These are phyloP conservation scores for Laterallus jamaicensis DNA, from an alignment of 2,113 vertebrate genomes.

Conservation along the genomic window DNA sequence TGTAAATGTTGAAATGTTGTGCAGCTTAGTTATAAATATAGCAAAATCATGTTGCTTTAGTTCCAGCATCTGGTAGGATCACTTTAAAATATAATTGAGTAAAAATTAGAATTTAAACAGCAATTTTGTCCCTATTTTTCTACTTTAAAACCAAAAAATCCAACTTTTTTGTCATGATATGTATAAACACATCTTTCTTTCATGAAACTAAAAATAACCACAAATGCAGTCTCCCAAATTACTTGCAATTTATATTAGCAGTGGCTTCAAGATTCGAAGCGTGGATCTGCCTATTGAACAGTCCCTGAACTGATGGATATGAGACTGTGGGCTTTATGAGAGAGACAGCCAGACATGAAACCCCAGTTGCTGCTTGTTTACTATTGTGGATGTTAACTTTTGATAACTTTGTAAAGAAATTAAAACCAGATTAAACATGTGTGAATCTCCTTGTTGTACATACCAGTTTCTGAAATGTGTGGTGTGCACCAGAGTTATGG, in stretches of 20 bases:
- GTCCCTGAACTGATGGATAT: neutral
- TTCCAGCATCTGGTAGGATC: conserved; percentile 55
- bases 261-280: neutral
- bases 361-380: neutral
- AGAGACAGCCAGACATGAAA: neutral
- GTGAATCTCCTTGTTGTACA: neutral
- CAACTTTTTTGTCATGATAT: conserved; percentile 2
- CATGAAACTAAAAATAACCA: conserved; percentile 30
- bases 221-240: neutral
- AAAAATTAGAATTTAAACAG: conserved; percentile 57
- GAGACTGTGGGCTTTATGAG: neutral
- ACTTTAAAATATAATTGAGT: conserved; percentile 47
- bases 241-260: conserved; percentile 37
- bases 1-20: conserved; percentile 58
- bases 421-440: neutral
- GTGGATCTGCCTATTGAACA: neutral
- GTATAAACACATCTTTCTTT: conserved; percentile 52
- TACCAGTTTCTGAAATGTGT: neutral
- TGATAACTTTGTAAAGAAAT: neutral
- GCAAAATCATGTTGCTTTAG: neutral
- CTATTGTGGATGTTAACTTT: neutral
- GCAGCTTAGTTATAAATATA: conserved; percentile 48
- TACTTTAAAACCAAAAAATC: conserved; percentile 7
- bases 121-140: conserved; percentile 53
- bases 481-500: neutral